Conservation (phyloP, 2,797 vertebrate species). For the Fistularia commersonii region DNA sequence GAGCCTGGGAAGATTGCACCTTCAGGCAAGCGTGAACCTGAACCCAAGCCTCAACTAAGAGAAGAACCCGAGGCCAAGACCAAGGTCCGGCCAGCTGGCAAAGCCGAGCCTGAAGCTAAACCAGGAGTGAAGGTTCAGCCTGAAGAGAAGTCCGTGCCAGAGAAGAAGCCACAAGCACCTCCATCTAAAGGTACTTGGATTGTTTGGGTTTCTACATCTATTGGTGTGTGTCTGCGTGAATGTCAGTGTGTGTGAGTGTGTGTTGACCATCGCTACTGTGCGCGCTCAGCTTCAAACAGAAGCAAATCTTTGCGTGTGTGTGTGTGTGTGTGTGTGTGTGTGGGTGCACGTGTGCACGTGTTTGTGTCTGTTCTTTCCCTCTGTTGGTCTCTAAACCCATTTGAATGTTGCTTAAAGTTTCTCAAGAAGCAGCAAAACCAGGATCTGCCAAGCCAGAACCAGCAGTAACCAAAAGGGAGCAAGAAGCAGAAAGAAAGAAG, state of each 20-base stretch:
- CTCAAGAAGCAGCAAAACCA: slow-evolving; percentile 73
- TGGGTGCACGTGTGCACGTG: no score
- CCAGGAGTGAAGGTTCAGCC: neutral
- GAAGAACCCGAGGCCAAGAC: slow-evolving; percentile 16
- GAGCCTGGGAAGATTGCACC: slow-evolving; percentile 62
- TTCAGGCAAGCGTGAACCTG: slow-evolving; percentile 40
- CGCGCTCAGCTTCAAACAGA: no score
- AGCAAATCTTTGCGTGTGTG: no score
- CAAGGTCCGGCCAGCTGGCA: neutral
- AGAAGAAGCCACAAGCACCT: slow-evolving; percentile 3
- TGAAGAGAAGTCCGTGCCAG: slow-evolving; percentile 26
- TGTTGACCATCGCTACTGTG: no score
- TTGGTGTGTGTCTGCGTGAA: no score
- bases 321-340: no score
- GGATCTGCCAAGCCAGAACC: slow-evolving; percentile 50
- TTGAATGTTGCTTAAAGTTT: slow-evolving; percentile 78
- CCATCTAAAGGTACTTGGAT: no score
- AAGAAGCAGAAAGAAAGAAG: slow-evolving; percentile 66
- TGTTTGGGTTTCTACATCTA: no score
- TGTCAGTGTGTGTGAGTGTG: no score
- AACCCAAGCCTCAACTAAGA: slow-evolving; percentile 26
- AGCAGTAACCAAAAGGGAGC: slow-evolving; percentile 68
- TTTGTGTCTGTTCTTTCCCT: no score
- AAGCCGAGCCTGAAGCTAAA: neutral
- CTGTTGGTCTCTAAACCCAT: slow-evolving; percentile 34